Percentiles rank a stretch among this genome's conserved stretches.
These are phyloP conservation scores for Puma concolor DNA, from an alignment of 2,113 vertebrate species.

Conservation along the genomic window DNA sequence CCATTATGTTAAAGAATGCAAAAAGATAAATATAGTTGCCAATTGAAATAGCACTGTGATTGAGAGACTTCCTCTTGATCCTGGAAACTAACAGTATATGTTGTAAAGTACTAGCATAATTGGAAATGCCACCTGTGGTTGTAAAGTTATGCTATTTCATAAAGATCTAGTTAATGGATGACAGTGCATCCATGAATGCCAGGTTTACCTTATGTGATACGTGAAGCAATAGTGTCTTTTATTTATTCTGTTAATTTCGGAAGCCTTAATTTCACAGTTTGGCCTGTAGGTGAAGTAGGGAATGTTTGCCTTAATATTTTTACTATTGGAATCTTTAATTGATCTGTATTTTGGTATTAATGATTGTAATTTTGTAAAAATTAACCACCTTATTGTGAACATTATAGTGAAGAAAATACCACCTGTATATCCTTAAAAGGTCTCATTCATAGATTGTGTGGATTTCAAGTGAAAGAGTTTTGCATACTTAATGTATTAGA, in stretches of 20 bases:
- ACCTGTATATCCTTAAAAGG: not conserved
- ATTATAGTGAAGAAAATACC: not conserved
- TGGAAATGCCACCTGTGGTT: conserved; percentile 28
- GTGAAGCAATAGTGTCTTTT: conserved; percentile 25
- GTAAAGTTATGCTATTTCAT: not conserved
- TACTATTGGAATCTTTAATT: not conserved
- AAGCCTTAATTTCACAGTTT: conserved; percentile 1
- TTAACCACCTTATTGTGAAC: not conserved
- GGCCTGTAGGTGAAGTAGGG: not conserved
- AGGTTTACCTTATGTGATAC: not conserved
- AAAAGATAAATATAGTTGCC: not conserved
- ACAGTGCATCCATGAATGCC: not conserved
- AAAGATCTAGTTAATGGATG: not conserved
- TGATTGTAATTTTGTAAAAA: conserved; percentile 55
- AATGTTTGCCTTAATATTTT: not conserved
- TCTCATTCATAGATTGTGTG: not conserved
- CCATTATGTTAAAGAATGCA: conserved; percentile 25
- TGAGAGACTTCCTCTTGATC: not conserved
- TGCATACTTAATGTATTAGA: not conserved
- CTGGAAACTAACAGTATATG: not conserved
- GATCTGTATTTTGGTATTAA: not conserved
- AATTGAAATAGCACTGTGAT: not conserved
- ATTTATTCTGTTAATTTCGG: not conserved
- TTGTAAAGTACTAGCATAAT: conserved; percentile 8
- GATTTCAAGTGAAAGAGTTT: not conserved